Base-by-base conservation (phyloP, 37 sponge, comb jelly and placozoan species). In the Eunapius fragilis region DNA sequence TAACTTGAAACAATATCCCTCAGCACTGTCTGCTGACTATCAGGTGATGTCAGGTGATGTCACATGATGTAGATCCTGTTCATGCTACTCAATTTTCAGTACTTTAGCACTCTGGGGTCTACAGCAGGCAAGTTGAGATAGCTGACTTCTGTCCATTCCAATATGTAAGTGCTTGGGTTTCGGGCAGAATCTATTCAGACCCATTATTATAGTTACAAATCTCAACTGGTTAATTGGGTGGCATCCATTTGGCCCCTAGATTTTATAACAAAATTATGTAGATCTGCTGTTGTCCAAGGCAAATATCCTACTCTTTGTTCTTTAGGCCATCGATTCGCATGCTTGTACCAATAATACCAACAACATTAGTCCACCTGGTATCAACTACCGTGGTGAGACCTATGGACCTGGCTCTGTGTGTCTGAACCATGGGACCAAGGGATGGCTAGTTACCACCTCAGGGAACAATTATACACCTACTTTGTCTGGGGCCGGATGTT, bases 81-180 rank as follows among this genome's bases (percentile, higher is more conserved):
- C 67, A 48, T n/a, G n/a, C n/a, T n/a, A n/a, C n/a, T n/a, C n/a
- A n/a, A n/a, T n/a, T 12, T 75, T 17, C 87, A 93, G 94, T 93
- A 87, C 47, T 93, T 93, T 25, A 7, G 23, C 50, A 27, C 36
- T 1, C n/a, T 24, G 45, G 28, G 75, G 2, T 0, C 73, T 5
- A 38, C n/a, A 34, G 3, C 22, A 69, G 72, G 94, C 91, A 26
- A 89, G 94, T 3, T 11, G 23, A 50, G 12, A 25, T 94, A 10
- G 82, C 94, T 25, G 94, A 94, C 67, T 94, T 31, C 69, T 94
- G 94, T 48, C 91, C 94, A 24, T 90, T 84, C 35, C 71, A 88
- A 1, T 31, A 72, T 24, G 91, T 93, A 26, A 84, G 90, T 70
- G 3, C 25, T n/a, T n/a, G n/a, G n/a, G n/a, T 6, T 76, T n/a